phyloP scores from a whole-genome alignment of 2,113 vertebrate genomes.

The Bombycilla garrulus region DNA sequence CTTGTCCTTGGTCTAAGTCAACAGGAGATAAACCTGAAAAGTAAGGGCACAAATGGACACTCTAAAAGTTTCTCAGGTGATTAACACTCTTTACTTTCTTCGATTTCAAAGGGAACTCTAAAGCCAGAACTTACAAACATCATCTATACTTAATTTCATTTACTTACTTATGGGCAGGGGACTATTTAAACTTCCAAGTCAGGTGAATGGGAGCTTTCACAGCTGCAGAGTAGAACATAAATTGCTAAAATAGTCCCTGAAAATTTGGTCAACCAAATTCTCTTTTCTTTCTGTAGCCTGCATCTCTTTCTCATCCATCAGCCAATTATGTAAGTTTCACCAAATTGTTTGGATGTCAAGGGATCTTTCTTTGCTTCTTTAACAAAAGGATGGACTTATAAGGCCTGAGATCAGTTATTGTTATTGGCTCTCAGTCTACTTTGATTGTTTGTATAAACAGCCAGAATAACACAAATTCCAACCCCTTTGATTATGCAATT shows the following conservation, averaged over 20 bases:
- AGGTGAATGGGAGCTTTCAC: background rate
- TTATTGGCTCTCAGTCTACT: background rate
- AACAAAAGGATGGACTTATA: background rate
- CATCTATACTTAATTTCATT: background rate
- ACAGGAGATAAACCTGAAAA: conserved; percentile 11
- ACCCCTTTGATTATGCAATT: background rate
- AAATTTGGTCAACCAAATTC: background rate
- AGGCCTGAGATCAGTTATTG: background rate
- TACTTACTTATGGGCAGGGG: background rate
- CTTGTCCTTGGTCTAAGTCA: conserved; percentile 11
- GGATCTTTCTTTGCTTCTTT: background rate
- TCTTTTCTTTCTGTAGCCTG: background rate
- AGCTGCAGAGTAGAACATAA: background rate
- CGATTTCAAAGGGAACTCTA: background rate
- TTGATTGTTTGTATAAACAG: background rate
- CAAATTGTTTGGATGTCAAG: background rate
- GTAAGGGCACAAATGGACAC: background rate
- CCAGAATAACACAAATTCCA: background rate
- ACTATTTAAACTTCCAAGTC: background rate
- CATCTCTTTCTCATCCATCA: background rate
- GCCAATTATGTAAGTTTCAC: background rate
- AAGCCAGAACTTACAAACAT: background rate
- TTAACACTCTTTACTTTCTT: background rate
- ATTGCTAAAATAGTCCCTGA: background rate
- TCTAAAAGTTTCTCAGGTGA: background rate